Conservation (phyloP, 2,797 vertebrate genomes). For the Gallirallus australis region DNA sequence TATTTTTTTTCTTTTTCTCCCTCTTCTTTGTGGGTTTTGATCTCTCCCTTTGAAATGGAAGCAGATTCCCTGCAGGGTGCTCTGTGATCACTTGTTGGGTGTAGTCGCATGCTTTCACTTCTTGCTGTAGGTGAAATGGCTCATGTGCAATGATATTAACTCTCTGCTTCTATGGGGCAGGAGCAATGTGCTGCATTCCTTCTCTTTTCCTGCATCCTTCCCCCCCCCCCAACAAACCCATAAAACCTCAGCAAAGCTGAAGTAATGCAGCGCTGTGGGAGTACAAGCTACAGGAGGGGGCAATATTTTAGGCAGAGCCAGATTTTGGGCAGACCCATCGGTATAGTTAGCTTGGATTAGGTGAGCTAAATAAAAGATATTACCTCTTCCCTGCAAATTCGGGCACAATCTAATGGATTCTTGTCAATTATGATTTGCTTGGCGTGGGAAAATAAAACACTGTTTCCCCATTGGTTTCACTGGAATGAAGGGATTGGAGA, state of each 20-base stretch:
- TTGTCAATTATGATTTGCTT: neutral
- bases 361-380: neutral
- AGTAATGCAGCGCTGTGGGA: neutral
- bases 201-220: neutral
- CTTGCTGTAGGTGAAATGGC: slow-evolving; percentile 68
- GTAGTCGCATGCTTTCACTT: slow-evolving; percentile 73
- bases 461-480: slow-evolving; percentile 8
- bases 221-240: neutral
- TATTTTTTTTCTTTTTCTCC: too few relatives aligned
- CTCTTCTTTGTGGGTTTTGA: slow-evolving; percentile 47
- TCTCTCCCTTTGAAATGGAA: slow-evolving; percentile 74
- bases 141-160: slow-evolving; percentile 66
- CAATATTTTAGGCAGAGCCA: neutral
- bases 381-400: neutral
- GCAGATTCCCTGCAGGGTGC: slow-evolving; percentile 70
- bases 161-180: slow-evolving; percentile 18
- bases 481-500: neutral
- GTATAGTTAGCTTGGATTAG: neutral
- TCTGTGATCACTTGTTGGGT: slow-evolving; percentile 68
- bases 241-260: neutral
- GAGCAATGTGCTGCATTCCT: neutral
- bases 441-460: neutral
- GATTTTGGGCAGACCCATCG: neutral
- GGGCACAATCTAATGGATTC: neutral
- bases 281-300: neutral